Evolutionary conservation across 2,113 vertebrate species (phyloP), one percentile per base, ranked within the genome.

Genomic region (Geococcyx californianus): DNA sequence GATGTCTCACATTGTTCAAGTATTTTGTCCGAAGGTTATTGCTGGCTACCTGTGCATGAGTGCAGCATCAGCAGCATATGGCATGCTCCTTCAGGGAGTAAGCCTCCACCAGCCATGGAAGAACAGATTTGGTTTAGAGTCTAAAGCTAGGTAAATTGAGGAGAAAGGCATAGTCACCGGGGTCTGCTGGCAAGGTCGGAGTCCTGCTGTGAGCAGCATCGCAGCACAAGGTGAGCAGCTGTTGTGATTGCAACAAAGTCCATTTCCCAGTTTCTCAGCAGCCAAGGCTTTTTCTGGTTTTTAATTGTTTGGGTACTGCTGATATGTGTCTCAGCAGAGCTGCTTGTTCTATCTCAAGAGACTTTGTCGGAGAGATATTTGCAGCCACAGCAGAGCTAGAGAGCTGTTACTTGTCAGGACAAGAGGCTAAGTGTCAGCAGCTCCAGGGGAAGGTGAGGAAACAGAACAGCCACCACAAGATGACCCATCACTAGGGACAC

Each of bases 11-110:
- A 0, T 13, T 79, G 58, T 36, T 33, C 25, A 19, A 25, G 23
- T 33, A 10, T 77, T 88, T 34, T 44, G 9, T 62, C 23, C 5
- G 2, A 40, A 64, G 36, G 26, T n/a, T 69, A 3, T 19, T 73
- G 24, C 16, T 5, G 4, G 17, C 24, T 54, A 38, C 31, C 10
- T 1, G 7, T 11, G 20, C 8, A 1, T 7, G 23, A 18, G 20
- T 60, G 63, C 82, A 54, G 49, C 10, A 5, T 28, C 3, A 1
- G 63, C 40, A 66, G 40, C 54, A 21, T 20, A 9, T 0, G 0
- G 25, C 7, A 18, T 21, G 7, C 25, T 60, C 13, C 75, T 62
- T 62, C 63, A 33, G 45, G 40, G 60, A 78, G 23, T 34, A n/a
- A 45, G 31, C 36, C 20, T 70, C 40, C 10, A 8, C n/a, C 49